Conservation (phyloP, 1,140 invertebrate genomes). For the Pseudomyrmex concolor region DNA sequence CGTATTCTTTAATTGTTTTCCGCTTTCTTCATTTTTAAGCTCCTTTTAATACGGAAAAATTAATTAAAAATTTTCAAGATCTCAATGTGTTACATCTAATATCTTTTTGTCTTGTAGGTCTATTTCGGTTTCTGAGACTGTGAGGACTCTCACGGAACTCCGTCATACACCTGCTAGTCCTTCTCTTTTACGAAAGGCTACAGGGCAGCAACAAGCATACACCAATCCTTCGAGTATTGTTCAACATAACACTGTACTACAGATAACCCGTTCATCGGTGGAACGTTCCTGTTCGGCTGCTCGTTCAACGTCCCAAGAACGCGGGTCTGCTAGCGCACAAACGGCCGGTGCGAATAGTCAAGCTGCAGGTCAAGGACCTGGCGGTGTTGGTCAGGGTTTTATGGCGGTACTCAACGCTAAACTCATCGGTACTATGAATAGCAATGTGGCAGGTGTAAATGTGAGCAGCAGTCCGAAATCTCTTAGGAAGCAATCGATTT, state of each 20-base stretch:
- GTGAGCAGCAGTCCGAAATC: constrained; percentile 80
- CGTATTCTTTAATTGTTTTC: neutral
- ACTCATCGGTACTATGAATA: constrained; percentile 85
- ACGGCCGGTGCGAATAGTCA: constrained; percentile 67
- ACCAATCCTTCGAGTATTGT: constrained; percentile 49
- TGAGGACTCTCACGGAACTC: constrained; percentile 93
- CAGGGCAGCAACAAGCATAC: constrained; percentile 73
- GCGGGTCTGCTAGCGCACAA: constrained; percentile 77
- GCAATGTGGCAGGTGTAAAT: constrained; percentile 76
- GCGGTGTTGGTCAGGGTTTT: constrained; percentile 87
- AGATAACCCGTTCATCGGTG: constrained; percentile 76
- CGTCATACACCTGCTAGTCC: constrained; percentile 95
- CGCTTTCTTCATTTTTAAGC: neutral
- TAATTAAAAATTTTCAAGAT: too few species aligned
- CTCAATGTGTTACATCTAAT: neutral
- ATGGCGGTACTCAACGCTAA: constrained; percentile 91
- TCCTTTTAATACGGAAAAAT: neutral
- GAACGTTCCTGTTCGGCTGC: constrained; percentile 72
- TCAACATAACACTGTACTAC: constrained; percentile 69
- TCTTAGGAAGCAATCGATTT: constrained; percentile 72
- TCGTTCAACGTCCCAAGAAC: constrained; percentile 76
- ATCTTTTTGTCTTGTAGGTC: constrained; percentile 74
- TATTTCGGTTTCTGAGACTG: constrained; percentile 92
- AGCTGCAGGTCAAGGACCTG: constrained; percentile 78
- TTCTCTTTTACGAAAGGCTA: constrained; percentile 88